Evolutionary conservation across 2,888 invertebrate species (phyloP).

Genomic region (Ommatoiulus sabulosus): DNA sequence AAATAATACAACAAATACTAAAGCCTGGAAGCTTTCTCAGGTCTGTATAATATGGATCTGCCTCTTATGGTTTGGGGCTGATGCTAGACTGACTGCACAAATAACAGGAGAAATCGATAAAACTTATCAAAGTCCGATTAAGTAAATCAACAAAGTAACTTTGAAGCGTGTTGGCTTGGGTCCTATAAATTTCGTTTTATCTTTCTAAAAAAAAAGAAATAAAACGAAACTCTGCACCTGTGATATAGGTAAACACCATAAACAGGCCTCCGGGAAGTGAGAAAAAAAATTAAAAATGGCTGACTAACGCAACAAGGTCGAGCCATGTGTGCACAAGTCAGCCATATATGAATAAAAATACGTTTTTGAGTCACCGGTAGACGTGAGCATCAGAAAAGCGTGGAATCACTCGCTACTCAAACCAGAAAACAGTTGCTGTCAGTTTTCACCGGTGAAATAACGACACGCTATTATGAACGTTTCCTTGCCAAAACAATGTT

Average conservation of each 20-base stretch:
- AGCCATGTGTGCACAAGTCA: not conserved
- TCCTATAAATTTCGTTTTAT: slow-evolving; percentile 2
- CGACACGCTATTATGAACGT: no score
- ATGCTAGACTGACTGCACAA: not conserved
- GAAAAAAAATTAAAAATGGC: not conserved
- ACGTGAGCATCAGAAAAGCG: no score
- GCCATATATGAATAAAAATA: not conserved
- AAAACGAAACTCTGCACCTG: slow-evolving; percentile 38
- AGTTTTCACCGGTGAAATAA: not conserved
- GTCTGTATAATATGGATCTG: not conserved
- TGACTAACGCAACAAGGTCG: slow-evolving; percentile 18
- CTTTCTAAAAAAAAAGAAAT: not conserved
- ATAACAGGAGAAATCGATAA: not conserved
- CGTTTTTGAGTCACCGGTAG: not conserved
- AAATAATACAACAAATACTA: not conserved
- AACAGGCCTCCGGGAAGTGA: not conserved
- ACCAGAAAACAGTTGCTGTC: not conserved
- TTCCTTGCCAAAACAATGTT: no score
- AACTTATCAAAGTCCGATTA: slow-evolving; percentile 43
- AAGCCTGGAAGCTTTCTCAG: not conserved
- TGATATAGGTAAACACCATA: slow-evolving; percentile 37
- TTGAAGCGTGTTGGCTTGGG: not conserved
- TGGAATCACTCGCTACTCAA: no score
- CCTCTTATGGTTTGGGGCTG: not conserved
- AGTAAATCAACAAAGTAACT: slow-evolving; percentile 24